Base-by-base conservation (phyloP, 2,113 vertebrate species). In the Polypterus senegalus region DNA sequence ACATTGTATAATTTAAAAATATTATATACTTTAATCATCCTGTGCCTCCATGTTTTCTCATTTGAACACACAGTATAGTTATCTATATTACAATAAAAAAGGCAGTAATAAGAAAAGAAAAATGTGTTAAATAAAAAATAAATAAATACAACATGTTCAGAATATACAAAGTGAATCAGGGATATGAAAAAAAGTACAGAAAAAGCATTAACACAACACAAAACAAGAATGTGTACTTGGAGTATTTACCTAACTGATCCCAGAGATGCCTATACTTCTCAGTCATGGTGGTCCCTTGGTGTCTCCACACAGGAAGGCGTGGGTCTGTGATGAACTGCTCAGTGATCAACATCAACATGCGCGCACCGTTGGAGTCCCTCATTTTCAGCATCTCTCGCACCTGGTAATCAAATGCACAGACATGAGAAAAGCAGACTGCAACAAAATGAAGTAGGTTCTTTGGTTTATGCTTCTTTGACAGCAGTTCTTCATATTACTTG, bases 311-410 rank as follows among this genome's bases (percentile, higher is more conserved):
- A 0, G 84, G 86, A 65, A 97, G 85, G 10, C 90, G 81, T 47
- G 92, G 93, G 79, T 97, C 94, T 54, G 90, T 89, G 92, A 97
- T 96, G 84, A 97, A 97, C 74, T 96, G 92, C 71, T 94, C 94
- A 10, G 94, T 97, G 84, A 97, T 96, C 79, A 97, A 77, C 0
- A 88, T 94, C 76, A 97, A 70, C 93, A 97, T 96, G 57, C 94
- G 90, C 48, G 93, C 93, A 43, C 92, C 93, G 46, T 97, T 97
- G 58, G 93, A 95, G 75, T 97, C 94, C 71, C 93, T 91, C 94
- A 97, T 97, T 75, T 91, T 97, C 76, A 97, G 82, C 94, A 97
- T 97, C 77, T 97, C 94, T 68, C 93, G 88, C 75, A 97, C 94
- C 94, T 97, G 80, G 58, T 51, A 63, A 57, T 69, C 10, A 69